These are phyloP conservation scores for Apodemus sylvaticus DNA, from an alignment of 2,113 vertebrate genomes.

Conservation along the genomic window DNA sequence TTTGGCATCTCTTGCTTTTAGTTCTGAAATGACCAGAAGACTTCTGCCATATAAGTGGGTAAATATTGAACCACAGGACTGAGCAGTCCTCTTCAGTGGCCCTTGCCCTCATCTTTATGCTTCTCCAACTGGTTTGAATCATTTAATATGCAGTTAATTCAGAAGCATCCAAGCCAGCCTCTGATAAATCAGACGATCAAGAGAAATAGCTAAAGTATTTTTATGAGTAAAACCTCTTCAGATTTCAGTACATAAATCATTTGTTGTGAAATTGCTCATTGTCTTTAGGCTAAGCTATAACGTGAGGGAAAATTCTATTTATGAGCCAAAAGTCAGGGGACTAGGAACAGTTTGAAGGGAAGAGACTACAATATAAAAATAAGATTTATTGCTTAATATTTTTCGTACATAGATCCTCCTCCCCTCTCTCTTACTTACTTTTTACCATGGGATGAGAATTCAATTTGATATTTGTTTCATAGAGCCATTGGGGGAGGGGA, in stretches of 20 bases:
- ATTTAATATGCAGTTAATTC: conserved; percentile 86
- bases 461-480: conserved; percentile 79
- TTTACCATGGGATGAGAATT: conserved; percentile 77
- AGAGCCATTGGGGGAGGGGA: conserved; percentile 59
- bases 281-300: conserved; percentile 86
- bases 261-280: conserved; percentile 85
- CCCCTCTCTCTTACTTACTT: conserved; percentile 76
- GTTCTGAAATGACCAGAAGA: conserved; percentile 73
- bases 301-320: conserved; percentile 83
- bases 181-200: conserved; percentile 83
- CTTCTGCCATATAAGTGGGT: conserved; percentile 75
- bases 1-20: conserved; percentile 75
- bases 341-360: conserved; percentile 83
- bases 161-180: conserved; percentile 77
- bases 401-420: conserved; percentile 74
- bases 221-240: conserved; percentile 86
- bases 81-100: conserved; percentile 70
- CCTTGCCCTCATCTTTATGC: conserved; percentile 70
- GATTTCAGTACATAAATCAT: conserved; percentile 88
- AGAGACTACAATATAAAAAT: conserved; percentile 69
- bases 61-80: conserved; percentile 77
- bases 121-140: conserved; percentile 81
- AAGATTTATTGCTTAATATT: conserved; percentile 85
- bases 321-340: conserved; percentile 85
- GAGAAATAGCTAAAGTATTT: conserved; percentile 82